Evolutionary conservation across 2,113 vertebrate species (phyloP), one percentile per base, ranked within the genome.

Genomic region (Platichthys stellatus): DNA sequence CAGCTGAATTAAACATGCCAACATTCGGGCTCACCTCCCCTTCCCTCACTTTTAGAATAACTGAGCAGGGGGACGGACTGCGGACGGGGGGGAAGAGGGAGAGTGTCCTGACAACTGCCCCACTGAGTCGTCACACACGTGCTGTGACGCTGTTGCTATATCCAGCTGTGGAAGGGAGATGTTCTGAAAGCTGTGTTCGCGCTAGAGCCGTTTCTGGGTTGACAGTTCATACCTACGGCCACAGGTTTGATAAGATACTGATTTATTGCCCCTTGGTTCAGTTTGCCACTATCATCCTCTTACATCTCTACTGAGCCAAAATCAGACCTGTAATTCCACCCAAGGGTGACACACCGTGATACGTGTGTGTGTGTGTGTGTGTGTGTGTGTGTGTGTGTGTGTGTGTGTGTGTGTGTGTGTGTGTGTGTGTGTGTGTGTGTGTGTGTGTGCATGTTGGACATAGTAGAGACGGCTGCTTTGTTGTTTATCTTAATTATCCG

Each of bases 1-100:
- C 67, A 85, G 62, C 69, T 91, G 91, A 92, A 92, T 92, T 91
- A 92, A 90, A 93, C 88, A 90, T 86, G 73, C 54, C 78, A 81
- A 68, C 81, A 38, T 77, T 66, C 13, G 8, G 61, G 57, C 72
- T 49, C 77, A 63, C 49, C 70, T 74, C 64, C 69, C 47, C 60
- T 58, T 38, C 64, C 21, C 40, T 86, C 49, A 38, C 74, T 45
- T n/a, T 49, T 28, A 77, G 62, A 84, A 86, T 75, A 75, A 77
- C 56, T 59, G 79, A 88, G 72, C 76, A 74, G 51, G 59, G 51
- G 74, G 82, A 58, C 23, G 49, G 56, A 62, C 69, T 26, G 47
- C n/a, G 73, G 71, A 69, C 47, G n/a, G 70, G 57, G 26, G 7
- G 15, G 47, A 18, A 24, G 74, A 77, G 65, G 59, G 63, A 79